Evolutionary conservation across 2,797 vertebrate species (phyloP).

Genomic region (Danio tinwini): DNA sequence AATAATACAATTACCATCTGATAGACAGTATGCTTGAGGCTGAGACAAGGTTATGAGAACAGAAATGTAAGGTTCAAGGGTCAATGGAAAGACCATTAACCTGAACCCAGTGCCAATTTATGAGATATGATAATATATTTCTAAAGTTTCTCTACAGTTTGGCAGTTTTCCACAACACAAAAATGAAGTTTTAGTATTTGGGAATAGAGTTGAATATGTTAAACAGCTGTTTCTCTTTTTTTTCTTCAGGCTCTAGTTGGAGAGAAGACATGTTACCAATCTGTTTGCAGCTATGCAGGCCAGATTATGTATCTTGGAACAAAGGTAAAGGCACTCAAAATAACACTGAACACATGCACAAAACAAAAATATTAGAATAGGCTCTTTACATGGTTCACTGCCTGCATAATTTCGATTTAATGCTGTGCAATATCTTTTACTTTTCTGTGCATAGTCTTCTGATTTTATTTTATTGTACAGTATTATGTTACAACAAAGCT

Average conservation of each 20-base stretch:
- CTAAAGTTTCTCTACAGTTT: background rate
- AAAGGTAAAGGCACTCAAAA: slow-evolving; percentile 79
- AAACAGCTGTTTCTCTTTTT: slow-evolving; percentile 2
- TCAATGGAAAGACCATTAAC: background rate
- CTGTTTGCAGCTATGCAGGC: slow-evolving; percentile 89
- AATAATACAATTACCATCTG: background rate
- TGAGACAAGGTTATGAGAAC: background rate
- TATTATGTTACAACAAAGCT: no score
- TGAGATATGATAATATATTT: background rate
- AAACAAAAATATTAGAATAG: background rate
- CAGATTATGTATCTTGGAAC: slow-evolving; percentile 95
- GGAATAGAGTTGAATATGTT: no score
- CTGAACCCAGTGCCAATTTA: background rate
- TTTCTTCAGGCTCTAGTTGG: slow-evolving; percentile 89
- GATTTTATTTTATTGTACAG: no score
- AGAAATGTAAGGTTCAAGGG: background rate
- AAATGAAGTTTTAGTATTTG: no score
- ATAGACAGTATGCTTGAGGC: background rate
- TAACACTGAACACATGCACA: background rate
- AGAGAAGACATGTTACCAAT: slow-evolving; percentile 97
- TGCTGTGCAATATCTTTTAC: background rate
- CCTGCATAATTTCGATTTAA: no score
- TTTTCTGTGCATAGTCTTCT: background rate
- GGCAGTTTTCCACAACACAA: background rate
- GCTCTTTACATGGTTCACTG: background rate